These are phyloP conservation scores for Nannospalax galili DNA, from an alignment of 2,113 vertebrate species.

Conservation along the genomic window DNA sequence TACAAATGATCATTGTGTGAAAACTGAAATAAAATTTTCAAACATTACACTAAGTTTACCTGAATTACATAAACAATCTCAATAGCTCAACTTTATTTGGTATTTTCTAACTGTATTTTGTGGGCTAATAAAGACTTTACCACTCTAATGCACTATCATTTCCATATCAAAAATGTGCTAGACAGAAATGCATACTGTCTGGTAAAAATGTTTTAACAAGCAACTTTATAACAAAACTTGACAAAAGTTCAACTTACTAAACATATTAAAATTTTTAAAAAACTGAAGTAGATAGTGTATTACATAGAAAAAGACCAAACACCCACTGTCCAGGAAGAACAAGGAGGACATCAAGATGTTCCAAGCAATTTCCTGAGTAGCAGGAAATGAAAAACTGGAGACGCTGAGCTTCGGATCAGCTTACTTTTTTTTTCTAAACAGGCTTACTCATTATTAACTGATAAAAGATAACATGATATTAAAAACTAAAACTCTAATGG, in stretches of 20 bases:
- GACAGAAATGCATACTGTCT: slow-evolving; percentile 6
- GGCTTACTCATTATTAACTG: slow-evolving; percentile 88
- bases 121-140: slow-evolving; percentile 27
- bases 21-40: slow-evolving; percentile 39
- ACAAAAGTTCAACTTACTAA: slow-evolving; percentile 67
- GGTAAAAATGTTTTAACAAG: slow-evolving; percentile 61
- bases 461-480: slow-evolving; percentile 87
- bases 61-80: slow-evolving; percentile 24
- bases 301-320: neutral
- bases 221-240: slow-evolving; percentile 62
- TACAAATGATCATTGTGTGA: neutral
- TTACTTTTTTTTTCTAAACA: slow-evolving; percentile 59
- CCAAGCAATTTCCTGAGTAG: slow-evolving; percentile 93
- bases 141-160: neutral
- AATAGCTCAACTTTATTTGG: neutral
- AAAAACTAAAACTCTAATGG: slow-evolving; percentile 81
- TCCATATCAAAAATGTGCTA: slow-evolving; percentile 22
- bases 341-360: slow-evolving; percentile 84
- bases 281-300: slow-evolving; percentile 51
- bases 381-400: slow-evolving; percentile 96
- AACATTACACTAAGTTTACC: slow-evolving; percentile 22
- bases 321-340: slow-evolving; percentile 70
- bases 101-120: neutral
- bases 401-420: slow-evolving; percentile 71
- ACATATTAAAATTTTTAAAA: slow-evolving; percentile 57